Percentiles rank a stretch among this genome's conserved stretches.
These are phyloP conservation scores for Heterohyrax brucei DNA, from an alignment of 2,797 vertebrate species.

Conservation along the genomic window DNA sequence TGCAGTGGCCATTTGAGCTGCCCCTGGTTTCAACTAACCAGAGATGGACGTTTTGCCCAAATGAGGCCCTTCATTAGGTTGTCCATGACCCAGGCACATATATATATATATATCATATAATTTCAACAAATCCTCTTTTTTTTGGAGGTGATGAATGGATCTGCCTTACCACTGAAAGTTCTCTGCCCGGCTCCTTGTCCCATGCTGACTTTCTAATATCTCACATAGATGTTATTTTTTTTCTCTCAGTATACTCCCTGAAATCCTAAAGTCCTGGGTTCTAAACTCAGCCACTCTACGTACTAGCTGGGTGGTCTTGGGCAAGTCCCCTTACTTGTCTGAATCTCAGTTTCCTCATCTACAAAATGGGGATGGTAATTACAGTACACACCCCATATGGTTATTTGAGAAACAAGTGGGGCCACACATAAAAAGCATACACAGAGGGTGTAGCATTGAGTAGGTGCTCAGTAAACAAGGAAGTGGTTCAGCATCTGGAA, in stretches of 20 bases:
- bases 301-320: neutral
- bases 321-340: neutral
- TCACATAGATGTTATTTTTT: neutral
- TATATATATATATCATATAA: neutral
- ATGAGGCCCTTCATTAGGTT: neutral
- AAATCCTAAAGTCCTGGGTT: neutral
- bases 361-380: neutral
- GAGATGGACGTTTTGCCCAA: neutral
- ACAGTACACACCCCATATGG: accelerated
- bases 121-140: slow-evolving; percentile 32
- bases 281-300: neutral
- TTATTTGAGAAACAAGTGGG: neutral
- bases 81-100: neutral
- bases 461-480: neutral
- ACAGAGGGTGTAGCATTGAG: neutral
- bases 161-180: neutral
- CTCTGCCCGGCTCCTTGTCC: neutral
- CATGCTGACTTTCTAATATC: neutral
- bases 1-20: neutral
- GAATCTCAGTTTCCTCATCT: neutral
- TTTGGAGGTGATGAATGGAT: slow-evolving; percentile 28
- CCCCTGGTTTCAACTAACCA: neutral
- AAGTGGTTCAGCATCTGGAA: neutral
- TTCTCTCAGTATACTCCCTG: neutral
- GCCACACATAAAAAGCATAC: accelerated